A percentile compares a stretch with the other conserved stretches of the same genome.
Conservation (phyloP, 2,797 vertebrate species). For the Muscicapa comitata region DNA sequence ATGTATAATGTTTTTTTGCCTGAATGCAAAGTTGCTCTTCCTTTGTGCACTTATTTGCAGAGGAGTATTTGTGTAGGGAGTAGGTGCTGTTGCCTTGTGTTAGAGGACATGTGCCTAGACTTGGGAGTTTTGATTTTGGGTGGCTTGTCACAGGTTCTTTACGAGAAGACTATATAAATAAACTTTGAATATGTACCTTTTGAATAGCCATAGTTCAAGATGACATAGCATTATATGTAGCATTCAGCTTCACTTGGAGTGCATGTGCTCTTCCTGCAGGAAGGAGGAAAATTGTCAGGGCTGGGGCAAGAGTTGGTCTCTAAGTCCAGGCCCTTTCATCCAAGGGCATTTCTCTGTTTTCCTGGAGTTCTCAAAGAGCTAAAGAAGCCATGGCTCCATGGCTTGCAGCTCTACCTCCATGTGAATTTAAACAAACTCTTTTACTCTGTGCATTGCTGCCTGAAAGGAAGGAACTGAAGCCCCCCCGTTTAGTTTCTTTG, state of each 20-base stretch:
- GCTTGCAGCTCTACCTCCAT: background rate
- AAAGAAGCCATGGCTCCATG: background rate
- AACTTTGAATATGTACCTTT: background rate
- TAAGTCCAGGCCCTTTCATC: background rate
- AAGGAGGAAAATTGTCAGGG: background rate
- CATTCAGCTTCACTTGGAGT: background rate
- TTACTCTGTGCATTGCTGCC: background rate
- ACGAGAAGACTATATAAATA: background rate
- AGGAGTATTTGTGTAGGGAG: background rate
- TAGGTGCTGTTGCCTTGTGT: background rate
- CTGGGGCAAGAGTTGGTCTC: background rate
- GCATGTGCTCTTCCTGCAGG: accelerated
- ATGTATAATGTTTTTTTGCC: background rate
- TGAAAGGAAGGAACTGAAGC: background rate
- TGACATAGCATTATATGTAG: accelerated
- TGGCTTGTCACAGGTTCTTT: background rate
- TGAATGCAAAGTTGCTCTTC: background rate
- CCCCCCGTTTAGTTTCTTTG: background rate
- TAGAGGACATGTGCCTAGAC: accelerated
- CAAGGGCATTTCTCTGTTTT: background rate
- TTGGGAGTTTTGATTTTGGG: accelerated
- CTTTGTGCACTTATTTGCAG: background rate
- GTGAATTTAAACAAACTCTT: background rate
- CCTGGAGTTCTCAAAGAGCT: background rate
- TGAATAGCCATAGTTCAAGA: accelerated